Conservation (phyloP, 2,797 vertebrate species). For the Xenentodon cancila region DNA sequence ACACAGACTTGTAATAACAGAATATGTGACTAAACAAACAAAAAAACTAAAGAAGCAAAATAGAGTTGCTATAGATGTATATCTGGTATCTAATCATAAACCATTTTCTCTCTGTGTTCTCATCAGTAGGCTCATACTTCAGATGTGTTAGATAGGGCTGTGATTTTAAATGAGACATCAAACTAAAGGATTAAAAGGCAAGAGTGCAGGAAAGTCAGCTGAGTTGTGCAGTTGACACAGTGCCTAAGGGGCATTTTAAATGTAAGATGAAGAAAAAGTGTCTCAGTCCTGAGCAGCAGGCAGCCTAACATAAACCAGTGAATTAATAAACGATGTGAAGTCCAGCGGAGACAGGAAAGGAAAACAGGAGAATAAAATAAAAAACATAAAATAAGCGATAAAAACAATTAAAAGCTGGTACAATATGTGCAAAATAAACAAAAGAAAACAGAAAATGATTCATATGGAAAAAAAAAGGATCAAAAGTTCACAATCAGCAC, state of each 20-base stretch:
- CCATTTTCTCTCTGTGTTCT: not conserved
- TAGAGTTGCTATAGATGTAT: not conserved
- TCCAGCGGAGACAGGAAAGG: conserved; percentile 20
- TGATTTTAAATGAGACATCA: conserved; percentile 34
- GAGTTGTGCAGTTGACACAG: conserved; percentile 14
- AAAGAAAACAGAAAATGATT: too few relatives aligned
- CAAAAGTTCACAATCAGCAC: too few relatives aligned
- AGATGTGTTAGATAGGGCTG: conserved; percentile 28
- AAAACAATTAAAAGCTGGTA: too few relatives aligned
- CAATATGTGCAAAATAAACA: too few relatives aligned
- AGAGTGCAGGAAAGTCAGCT: not conserved
- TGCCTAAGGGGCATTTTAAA: conserved; percentile 24
- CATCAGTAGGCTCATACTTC: not conserved
- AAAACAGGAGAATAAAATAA: not conserved
- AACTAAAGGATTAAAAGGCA: conserved; percentile 12
- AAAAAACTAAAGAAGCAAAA: too few relatives aligned
- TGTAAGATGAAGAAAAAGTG: conserved; percentile 46
- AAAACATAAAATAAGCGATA: too few relatives aligned
- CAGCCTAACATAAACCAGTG: conserved; percentile 47
- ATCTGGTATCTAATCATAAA: conserved; percentile 9
- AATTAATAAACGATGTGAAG: conserved; percentile 66
- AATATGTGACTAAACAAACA: too few relatives aligned
- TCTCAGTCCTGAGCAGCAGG: conserved; percentile 26
- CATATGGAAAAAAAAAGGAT: too few relatives aligned
- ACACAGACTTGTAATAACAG: not conserved